These are phyloP conservation scores for Echinarachnius parma DNA, from an alignment of 53 echinoderm and acorn worm genomes.

Conservation along the genomic window DNA sequence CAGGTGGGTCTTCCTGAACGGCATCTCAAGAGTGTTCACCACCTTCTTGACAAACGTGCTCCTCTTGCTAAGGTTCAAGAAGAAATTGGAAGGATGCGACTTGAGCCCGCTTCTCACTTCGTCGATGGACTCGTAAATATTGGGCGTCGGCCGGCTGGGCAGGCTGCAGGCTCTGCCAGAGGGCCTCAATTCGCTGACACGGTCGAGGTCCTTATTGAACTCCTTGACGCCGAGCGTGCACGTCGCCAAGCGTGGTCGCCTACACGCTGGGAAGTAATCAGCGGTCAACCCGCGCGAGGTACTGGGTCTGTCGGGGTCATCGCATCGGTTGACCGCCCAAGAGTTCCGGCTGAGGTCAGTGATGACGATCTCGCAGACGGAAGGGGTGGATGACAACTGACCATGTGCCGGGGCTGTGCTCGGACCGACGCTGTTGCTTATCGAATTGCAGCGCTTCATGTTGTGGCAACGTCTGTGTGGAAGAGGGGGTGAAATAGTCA, in stretches of 20 bases:
- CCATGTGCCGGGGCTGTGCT: not conserved
- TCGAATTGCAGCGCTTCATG: not conserved
- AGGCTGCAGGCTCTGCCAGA: constrained; percentile 21
- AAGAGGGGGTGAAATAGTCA: too few relatives aligned
- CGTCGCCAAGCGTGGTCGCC: constrained; percentile 30
- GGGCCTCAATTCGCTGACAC: constrained; percentile 12
- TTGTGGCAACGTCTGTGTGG: not conserved
- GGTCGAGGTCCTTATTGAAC: not conserved
- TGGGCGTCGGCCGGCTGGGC: constrained; percentile 38
- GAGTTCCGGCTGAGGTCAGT: constrained; percentile 41
- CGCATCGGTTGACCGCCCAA: constrained; percentile 15
- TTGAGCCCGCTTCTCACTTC: constrained; percentile 15
- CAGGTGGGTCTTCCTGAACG: constrained; percentile 12
- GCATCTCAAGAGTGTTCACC: constrained; percentile 26
- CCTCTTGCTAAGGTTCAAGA: constrained; percentile 27
- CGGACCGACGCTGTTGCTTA: not conserved
- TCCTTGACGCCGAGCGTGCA: constrained; percentile 21
- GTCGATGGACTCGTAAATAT: constrained; percentile 41
- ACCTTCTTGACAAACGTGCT: constrained; percentile 35
- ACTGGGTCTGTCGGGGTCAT: not conserved
- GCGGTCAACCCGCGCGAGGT: constrained; percentile 18
- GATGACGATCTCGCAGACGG: constrained; percentile 35
- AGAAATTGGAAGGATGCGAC: constrained; percentile 37
- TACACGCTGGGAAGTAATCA: not conserved
- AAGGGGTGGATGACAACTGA: not conserved